Conservation (phyloP, 2,888 invertebrate species). For the Sympetrum striolatum region DNA sequence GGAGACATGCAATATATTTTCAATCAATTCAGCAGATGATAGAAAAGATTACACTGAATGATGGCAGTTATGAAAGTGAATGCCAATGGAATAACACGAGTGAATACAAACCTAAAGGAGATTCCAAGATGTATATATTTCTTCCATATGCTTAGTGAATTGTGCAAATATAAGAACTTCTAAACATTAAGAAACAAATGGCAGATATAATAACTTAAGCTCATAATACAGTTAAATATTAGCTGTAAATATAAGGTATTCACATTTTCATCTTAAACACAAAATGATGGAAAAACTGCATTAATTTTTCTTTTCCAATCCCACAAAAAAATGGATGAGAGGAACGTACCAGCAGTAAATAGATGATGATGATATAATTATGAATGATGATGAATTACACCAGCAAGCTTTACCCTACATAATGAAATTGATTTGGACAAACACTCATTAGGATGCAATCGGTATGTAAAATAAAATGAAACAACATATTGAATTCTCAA, state of each 20-base stretch:
- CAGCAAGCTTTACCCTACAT: no score
- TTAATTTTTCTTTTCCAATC: background rate
- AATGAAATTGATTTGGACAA: no score
- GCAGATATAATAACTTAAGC: background rate
- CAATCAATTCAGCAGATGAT: background rate
- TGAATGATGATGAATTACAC: no score
- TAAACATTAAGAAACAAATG: background rate
- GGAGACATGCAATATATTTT: conserved; percentile 5
- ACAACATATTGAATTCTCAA: no score
- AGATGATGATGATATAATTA: no score
- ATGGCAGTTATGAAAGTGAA: conserved; percentile 28
- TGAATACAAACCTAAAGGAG: conserved; percentile 30
- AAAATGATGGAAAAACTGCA: background rate
- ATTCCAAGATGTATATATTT: conserved; percentile 27
- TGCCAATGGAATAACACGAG: conserved; percentile 27
- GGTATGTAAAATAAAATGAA: no score
- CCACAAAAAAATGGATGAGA: no score
- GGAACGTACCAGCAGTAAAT: no score
- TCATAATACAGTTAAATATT: background rate
- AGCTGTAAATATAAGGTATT: background rate
- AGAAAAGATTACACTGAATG: conserved; percentile 8
- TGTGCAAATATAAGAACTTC: background rate
- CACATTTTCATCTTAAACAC: background rate
- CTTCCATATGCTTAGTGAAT: conserved; percentile 21
- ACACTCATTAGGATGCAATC: no score